Evolutionary conservation across 2,113 vertebrate genomes (phyloP), one percentile per base, ranked within the genome.

Genomic region (Thymallus thymallus): DNA sequence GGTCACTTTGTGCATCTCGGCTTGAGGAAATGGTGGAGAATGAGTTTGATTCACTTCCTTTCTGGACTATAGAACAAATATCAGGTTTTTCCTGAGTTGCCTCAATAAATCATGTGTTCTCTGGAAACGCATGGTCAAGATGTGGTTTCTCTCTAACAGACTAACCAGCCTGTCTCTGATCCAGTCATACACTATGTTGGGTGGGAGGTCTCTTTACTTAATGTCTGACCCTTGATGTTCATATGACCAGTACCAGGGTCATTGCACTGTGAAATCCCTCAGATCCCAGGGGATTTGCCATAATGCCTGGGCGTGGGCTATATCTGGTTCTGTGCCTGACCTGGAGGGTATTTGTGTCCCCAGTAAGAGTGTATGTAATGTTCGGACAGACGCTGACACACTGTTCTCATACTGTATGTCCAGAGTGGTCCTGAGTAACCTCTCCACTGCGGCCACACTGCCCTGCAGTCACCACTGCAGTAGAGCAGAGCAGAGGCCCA

Each of bases 391-490:
- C 23, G 1, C 74, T 76, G 79, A 73, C 75, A 61, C 75, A 51
- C 70, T 76, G 71, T 79, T 87, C 82, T 84, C 22, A 10, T 41
- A 41, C 7, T 41, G 6, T 75, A 68, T 74, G 79, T 80, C 80
- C 76, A 72, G 63, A 71, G 68, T 84, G 80, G 86, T 80, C 78
- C 80, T 18, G 46, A 82, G 79, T 89, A 86, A 82, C 81, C 77
- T 84, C 68, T 82, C 22, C 66, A 75, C 51, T 26, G 62, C 71
- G 61, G 79, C 68, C 23, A 72, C 67, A 69, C 32, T 63, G 16
- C 68, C 68, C n/a, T 22, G 16, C 35, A 41, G 51, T 20, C 74
- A 82, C 69, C 80, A 79, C 69, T 26, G 61, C 5, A 24, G 46
- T 2, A 41, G 32, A 4, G 35, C 35, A 41, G 35, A 10, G 35